Conservation (phyloP, 2,113 vertebrate species). For the Phylloscopus trochiloides region DNA sequence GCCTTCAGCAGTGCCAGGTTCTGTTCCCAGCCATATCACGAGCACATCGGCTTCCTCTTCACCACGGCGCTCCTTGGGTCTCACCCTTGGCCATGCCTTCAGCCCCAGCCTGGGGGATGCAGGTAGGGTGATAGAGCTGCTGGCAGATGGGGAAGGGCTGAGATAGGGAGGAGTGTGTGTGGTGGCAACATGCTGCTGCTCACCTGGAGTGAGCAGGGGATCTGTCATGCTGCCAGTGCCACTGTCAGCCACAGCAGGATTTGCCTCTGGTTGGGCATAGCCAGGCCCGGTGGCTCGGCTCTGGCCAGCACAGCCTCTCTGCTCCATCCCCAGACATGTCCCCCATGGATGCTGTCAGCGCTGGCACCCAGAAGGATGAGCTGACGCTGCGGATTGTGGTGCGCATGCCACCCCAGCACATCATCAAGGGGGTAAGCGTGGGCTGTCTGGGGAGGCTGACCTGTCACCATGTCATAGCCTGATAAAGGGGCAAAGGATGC, state of each 20-base stretch:
- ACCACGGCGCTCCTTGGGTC: constrained; percentile 82
- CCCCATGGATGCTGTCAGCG: constrained; percentile 78
- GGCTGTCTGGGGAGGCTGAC: neutral
- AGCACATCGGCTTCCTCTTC: constrained; percentile 80
- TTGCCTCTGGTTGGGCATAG: neutral
- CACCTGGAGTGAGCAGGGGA: neutral
- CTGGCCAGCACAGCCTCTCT: neutral
- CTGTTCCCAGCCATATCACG: constrained; percentile 77
- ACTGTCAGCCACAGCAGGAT: accelerated
- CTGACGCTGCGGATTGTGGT: constrained; percentile 82
- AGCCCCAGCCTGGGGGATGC: constrained; percentile 81
- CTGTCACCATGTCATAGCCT: accelerated
- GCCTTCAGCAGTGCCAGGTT: constrained; percentile 58
- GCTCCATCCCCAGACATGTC: constrained; percentile 74
- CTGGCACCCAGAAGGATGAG: constrained; percentile 80
- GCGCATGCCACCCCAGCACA: constrained; percentile 81
- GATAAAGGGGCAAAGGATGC: neutral
- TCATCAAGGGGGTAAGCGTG: constrained; percentile 86
- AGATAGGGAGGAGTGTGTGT: neutral
- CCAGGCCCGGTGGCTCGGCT: accelerated
- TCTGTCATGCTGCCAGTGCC: accelerated
- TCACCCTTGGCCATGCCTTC: constrained; percentile 87
- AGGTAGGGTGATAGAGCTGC: constrained; percentile 68
- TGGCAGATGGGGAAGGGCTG: neutral
- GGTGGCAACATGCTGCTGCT: neutral